These are phyloP conservation scores for Scrobipalpa atriplicella DNA, from an alignment of 2,888 invertebrate species.

Conservation along the genomic window DNA sequence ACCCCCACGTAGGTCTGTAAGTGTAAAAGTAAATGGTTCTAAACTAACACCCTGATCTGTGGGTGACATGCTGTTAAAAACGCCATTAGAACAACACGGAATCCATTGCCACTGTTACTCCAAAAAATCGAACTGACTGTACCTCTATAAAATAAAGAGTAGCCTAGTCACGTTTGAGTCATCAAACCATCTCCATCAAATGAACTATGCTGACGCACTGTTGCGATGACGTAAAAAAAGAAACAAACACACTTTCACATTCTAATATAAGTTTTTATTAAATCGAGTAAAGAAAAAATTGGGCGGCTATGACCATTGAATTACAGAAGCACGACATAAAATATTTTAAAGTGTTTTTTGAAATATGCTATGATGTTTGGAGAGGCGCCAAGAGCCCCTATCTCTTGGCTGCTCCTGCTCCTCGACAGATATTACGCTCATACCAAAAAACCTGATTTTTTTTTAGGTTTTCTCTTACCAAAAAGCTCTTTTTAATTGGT, in stretches of 20 bases:
- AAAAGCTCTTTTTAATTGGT: too few species aligned
- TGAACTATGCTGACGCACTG: too few species aligned
- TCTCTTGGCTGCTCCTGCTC: slow-evolving; percentile 44
- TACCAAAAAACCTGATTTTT: slow-evolving; percentile 47
- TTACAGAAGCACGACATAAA: slow-evolving; percentile 43
- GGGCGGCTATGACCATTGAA: slow-evolving; percentile 10
- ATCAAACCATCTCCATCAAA: too few species aligned
- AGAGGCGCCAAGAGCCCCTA: slow-evolving; percentile 56
- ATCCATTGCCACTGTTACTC: too few species aligned
- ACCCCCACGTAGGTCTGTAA: not conserved
- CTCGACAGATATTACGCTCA: slow-evolving; percentile 41
- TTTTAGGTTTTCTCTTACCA: slow-evolving; percentile 13
- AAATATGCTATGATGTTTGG: slow-evolving; percentile 59
- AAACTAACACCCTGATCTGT: slow-evolving; percentile 20
- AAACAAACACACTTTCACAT: too few species aligned
- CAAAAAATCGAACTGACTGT: too few species aligned
- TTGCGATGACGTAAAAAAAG: too few species aligned
- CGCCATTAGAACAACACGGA: too few species aligned
- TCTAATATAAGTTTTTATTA: too few species aligned
- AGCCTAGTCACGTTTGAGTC: too few species aligned
- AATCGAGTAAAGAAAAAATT: not conserved
- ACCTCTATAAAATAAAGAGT: too few species aligned
- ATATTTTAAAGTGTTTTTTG: slow-evolving; percentile 46
- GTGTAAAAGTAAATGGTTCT: slow-evolving; percentile 1
- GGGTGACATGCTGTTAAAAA: slow-evolving; percentile 5